Conservation (phyloP, 2,888 invertebrate species). For the Agriopis marginaria region DNA sequence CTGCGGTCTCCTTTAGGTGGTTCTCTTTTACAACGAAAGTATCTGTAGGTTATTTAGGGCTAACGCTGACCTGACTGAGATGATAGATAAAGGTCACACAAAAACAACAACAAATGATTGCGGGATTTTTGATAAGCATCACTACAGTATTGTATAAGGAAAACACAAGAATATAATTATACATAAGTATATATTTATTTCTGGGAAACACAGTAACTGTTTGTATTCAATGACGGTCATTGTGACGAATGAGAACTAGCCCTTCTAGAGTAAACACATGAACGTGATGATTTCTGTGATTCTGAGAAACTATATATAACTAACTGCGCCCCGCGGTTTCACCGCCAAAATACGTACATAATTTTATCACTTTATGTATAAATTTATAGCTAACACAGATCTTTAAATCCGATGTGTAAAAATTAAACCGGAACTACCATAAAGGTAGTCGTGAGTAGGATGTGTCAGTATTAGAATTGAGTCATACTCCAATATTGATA, state of each 20-base stretch:
- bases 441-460: not conserved
- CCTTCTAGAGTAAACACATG: not conserved
- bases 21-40: not conserved
- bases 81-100: not conserved
- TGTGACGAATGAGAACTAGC: not conserved
- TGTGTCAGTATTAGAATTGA: conserved; percentile 1
- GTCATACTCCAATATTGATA: not conserved
- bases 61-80: not conserved
- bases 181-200: not conserved
- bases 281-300: no score
- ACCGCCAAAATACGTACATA: no score
- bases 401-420: no score
- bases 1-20: no score
- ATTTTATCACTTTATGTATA: no score
- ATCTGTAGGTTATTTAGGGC: not conserved
- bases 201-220: not conserved
- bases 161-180: not conserved
- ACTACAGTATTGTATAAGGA: not conserved
- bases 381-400: no score
- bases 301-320: no score
- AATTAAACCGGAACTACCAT: no score
- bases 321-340: no score
- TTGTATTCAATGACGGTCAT: not conserved
- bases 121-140: not conserved
- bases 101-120: not conserved